Conservation (phyloP, 1,140 invertebrate genomes). For the Trachymyrmex cornetzi region DNA sequence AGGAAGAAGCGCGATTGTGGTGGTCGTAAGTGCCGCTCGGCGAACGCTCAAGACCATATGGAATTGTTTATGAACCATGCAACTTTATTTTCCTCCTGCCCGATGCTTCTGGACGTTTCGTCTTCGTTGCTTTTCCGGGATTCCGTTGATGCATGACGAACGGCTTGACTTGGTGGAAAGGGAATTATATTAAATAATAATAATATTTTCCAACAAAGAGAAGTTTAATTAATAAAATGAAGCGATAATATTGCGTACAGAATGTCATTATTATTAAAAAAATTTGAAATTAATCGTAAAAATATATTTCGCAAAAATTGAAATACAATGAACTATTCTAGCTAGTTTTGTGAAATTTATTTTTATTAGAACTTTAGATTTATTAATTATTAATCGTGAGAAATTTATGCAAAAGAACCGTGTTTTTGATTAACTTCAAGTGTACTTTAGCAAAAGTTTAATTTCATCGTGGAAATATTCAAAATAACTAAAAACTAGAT, state of each 20-base stretch:
- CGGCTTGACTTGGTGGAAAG: constrained; percentile 28
- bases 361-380: too few relatives aligned
- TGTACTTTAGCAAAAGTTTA: neutral
- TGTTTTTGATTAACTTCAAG: neutral
- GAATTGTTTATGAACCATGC: constrained; percentile 80
- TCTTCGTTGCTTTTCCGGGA: constrained; percentile 48
- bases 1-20: constrained; percentile 70
- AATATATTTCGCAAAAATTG: neutral
- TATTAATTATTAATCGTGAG: too few relatives aligned
- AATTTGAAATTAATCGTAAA: neutral
- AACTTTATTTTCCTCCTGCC: constrained; percentile 73
- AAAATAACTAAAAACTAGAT: neutral
- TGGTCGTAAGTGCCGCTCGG: constrained; percentile 72
- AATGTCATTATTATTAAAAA: neutral
- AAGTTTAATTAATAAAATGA: neutral
- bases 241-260: neutral
- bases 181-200: constrained; percentile 29
- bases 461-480: constrained; percentile 6
- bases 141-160: constrained; percentile 70
- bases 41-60: constrained; percentile 78
- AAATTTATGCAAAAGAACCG: neutral
- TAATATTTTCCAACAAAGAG: constrained; percentile 14
- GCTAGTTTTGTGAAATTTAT: too few relatives aligned
- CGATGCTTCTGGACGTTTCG: constrained; percentile 30
- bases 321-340: too few relatives aligned